These are phyloP conservation scores for Pelochelys cantorii DNA, from an alignment of 2,797 vertebrate species.

Conservation along the genomic window DNA sequence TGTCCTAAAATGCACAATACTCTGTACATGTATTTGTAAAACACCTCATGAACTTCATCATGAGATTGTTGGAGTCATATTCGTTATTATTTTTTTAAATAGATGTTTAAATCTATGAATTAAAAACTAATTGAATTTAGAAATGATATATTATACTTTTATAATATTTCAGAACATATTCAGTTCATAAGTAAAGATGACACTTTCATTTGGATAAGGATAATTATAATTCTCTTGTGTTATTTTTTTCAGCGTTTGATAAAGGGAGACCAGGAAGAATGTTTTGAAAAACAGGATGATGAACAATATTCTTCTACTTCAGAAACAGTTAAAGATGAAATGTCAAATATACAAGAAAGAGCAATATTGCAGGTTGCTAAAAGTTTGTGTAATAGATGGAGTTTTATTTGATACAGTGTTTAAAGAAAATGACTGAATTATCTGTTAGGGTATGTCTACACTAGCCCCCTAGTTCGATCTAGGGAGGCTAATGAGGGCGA, in stretches of 20 bases:
- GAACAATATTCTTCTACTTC: constrained; percentile 13
- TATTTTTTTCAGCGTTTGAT: constrained; percentile 65
- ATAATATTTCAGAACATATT: background rate
- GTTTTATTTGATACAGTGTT: background rate
- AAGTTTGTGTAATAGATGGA: background rate
- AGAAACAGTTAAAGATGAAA: constrained; percentile 53
- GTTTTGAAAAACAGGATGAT: constrained; percentile 55
- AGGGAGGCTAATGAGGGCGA: too few relatives aligned
- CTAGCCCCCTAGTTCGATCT: too few relatives aligned
- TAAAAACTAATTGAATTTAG: background rate
- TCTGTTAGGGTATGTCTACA: too few relatives aligned
- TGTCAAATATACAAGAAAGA: constrained; percentile 79
- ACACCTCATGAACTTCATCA: background rate
- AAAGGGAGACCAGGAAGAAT: constrained; percentile 50
- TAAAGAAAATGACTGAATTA: background rate
- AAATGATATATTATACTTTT: background rate
- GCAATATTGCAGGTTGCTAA: constrained; percentile 80
- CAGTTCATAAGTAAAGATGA: background rate
- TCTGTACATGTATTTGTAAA: background rate
- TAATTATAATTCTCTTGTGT: background rate
- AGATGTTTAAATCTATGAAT: background rate
- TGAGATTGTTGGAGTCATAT: background rate
- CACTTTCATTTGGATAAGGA: background rate
- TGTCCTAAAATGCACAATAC: background rate
- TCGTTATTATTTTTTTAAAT: background rate